Percentiles rank a stretch among this genome's conserved stretches.
Evolutionary conservation across 2,797 vertebrate genomes (phyloP).

Genomic region (Malurus leucopterus): DNA sequence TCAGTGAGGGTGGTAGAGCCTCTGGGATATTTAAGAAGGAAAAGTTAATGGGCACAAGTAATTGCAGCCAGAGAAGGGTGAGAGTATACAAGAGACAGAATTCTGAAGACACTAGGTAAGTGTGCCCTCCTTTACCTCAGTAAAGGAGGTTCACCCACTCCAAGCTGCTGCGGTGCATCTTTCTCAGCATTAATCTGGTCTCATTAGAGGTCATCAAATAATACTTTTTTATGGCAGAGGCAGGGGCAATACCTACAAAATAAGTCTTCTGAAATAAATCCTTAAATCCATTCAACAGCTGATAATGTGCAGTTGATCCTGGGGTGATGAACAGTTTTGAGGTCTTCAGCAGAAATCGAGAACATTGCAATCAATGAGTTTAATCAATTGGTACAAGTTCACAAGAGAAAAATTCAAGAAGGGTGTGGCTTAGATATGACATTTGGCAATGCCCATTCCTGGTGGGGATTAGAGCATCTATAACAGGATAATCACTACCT

Average conservation of each 20-base stretch:
- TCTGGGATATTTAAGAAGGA: background rate
- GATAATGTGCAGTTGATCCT: background rate
- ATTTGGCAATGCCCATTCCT: background rate
- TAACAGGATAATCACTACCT: background rate
- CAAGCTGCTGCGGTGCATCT: background rate
- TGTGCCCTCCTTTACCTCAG: no score
- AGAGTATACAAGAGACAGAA: background rate
- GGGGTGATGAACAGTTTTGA: background rate
- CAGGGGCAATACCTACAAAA: background rate
- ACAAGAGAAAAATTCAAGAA: background rate
- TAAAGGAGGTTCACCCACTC: background rate
- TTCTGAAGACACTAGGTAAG: background rate
- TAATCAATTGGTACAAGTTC: background rate
- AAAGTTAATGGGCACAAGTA: background rate
- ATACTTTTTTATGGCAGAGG: background rate
- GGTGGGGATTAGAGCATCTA: background rate
- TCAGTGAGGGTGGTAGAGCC: background rate
- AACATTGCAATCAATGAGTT: background rate
- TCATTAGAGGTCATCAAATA: background rate
- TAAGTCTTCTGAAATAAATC: background rate
- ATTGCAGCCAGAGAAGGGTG: background rate
- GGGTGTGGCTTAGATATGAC: background rate
- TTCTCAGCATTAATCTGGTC: background rate
- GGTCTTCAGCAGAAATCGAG: background rate
- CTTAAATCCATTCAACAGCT: background rate